These are phyloP conservation scores for Molossus alvarezi DNA, from an alignment of 2,797 vertebrate species.

Conservation along the genomic window DNA sequence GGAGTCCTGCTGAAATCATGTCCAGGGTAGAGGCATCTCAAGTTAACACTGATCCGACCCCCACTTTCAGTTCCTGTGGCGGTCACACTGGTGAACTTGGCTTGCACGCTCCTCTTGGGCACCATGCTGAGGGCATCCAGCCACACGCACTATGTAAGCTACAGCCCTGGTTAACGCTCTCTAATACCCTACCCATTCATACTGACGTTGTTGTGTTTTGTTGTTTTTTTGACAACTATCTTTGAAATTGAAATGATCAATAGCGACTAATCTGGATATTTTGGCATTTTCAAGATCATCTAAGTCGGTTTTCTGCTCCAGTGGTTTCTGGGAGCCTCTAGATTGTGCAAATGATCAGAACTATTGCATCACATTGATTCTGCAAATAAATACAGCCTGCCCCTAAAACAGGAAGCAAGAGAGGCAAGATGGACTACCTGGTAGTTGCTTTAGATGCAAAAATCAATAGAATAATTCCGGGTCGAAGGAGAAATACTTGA, in stretches of 20 bases:
- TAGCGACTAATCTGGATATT: not conserved
- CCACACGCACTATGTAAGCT: fast-evolving
- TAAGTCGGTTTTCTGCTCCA: not conserved
- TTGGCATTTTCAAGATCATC: not conserved
- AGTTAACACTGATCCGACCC: fast-evolving
- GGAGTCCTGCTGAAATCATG: not conserved
- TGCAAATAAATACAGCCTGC: not conserved
- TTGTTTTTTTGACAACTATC: not conserved
- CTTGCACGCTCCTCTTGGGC: fast-evolving
- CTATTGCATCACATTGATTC: not conserved
- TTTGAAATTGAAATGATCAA: not conserved
- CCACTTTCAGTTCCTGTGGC: fast-evolving
- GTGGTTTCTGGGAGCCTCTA: not conserved
- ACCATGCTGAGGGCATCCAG: not conserved
- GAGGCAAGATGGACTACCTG: not conserved
- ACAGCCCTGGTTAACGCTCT: not conserved
- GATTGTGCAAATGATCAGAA: not conserved
- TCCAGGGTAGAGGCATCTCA: not conserved
- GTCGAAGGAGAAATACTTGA: not conserved
- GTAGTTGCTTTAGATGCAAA: not conserved
- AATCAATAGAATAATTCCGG: not conserved
- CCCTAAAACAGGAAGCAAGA: not conserved
- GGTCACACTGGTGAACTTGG: fast-evolving
- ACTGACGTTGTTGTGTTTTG: not conserved
- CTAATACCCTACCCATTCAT: too few relatives aligned